Percentiles rank a stretch among this genome's conserved stretches.
Conservation (phyloP, 1,140 invertebrate genomes). For the Sarcophaga bullata region DNA sequence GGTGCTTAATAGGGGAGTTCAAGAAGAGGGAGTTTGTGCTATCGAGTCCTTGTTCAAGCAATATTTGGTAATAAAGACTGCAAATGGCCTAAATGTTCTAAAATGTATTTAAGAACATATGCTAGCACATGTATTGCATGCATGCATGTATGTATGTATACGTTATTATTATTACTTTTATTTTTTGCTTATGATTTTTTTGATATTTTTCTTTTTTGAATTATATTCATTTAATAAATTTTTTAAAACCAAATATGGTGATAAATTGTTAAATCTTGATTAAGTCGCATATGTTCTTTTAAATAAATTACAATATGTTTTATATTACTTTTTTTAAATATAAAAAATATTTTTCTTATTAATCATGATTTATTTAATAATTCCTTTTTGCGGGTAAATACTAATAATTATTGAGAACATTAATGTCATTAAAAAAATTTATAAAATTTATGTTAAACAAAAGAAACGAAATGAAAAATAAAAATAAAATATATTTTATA, state of each 20-base stretch:
- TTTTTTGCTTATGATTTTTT: background rate
- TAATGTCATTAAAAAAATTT: background rate
- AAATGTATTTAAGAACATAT: background rate
- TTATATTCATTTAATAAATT: background rate
- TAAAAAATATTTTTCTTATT: too few species aligned
- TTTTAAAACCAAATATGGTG: background rate
- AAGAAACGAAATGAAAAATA: background rate
- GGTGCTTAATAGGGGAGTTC: background rate
- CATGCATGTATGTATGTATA: too few species aligned
- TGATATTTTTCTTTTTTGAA: background rate
- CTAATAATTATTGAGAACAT: background rate
- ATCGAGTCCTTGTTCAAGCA: background rate
- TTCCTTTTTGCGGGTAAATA: too few species aligned
- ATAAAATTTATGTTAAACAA: background rate
- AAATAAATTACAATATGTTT: background rate
- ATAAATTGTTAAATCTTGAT: conserved; percentile 1
- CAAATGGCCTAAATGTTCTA: conserved; percentile 21
- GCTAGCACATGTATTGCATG: too few species aligned
- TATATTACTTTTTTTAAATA: background rate
- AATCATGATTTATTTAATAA: too few species aligned
- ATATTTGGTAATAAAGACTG: conserved; percentile 30
- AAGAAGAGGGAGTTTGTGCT: too few species aligned
- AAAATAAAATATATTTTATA: too few species aligned
- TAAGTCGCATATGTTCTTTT: background rate
- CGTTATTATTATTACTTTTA: background rate